Conservation (phyloP, 2,113 vertebrate genomes). For the pig (Sus scrofa) region DNA sequence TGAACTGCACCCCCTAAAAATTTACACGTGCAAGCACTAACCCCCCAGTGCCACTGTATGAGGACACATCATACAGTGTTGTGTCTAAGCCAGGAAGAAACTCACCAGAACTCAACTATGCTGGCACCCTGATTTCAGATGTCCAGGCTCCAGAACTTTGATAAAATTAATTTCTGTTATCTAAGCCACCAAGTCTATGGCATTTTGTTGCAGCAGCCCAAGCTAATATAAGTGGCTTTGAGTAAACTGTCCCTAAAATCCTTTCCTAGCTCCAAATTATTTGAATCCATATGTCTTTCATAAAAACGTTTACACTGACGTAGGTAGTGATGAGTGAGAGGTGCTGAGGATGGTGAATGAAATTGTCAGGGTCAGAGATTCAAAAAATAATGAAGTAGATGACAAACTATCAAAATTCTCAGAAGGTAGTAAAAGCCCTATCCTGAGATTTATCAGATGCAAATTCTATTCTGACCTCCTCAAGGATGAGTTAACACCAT, state of each 20-base stretch:
- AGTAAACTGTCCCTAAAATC: background rate
- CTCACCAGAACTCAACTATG: background rate
- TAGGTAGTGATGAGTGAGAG: no score
- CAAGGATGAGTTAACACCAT: background rate
- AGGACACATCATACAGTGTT: background rate
- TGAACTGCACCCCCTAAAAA: background rate
- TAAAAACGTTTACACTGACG: background rate
- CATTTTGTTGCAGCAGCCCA: background rate
- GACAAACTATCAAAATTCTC: background rate
- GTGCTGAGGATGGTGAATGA: background rate
- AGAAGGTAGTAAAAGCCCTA: background rate
- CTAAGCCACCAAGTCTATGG: background rate
- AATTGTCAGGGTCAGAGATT: background rate
- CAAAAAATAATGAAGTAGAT: background rate
- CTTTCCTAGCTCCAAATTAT: conserved; percentile 4
- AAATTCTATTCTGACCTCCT: background rate
- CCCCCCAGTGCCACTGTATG: accelerated
- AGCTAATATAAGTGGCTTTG: background rate
- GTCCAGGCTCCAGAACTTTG: background rate
- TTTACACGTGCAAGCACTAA: background rate
- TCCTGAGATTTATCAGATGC: background rate
- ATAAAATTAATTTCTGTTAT: background rate
- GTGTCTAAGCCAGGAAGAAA: background rate
- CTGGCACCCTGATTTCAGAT: background rate
- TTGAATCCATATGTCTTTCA: background rate